phyloP scores from a whole-genome alignment of 2,888 invertebrate genomes.

The Alviniconcha strummeri region DNA sequence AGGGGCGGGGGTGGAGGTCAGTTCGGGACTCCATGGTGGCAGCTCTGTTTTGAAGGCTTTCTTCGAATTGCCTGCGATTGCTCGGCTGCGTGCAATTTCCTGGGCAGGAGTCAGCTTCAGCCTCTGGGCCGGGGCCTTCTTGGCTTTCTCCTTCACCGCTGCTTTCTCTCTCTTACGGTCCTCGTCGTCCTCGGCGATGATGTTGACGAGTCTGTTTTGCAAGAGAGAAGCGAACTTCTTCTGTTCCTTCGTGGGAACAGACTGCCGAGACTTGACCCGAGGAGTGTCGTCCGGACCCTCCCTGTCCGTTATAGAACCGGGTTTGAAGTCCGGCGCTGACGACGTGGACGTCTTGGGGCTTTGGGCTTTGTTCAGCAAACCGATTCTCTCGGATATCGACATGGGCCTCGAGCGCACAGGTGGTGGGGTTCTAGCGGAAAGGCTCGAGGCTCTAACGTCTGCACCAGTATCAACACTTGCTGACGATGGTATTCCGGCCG shows the following conservation, averaged over 20 bases:
- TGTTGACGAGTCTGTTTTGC: conserved; percentile 34
- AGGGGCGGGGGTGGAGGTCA: not conserved
- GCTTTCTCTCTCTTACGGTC: conserved; percentile 15
- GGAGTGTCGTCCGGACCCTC: not conserved
- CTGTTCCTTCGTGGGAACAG: conserved; percentile 26
- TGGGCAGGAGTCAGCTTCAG: conserved; percentile 21
- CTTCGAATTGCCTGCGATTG: not conserved
- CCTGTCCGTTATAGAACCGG: conserved; percentile 14
- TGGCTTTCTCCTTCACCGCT: conserved; percentile 12
- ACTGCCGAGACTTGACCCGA: not conserved
- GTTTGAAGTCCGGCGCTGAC: not conserved
- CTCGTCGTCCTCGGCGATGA: conserved; percentile 31
- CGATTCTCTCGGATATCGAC: conserved; percentile 18
- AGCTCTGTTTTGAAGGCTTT: not conserved
- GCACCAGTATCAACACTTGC: too few species aligned
- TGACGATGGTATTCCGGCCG: not conserved
- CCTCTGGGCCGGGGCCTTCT: conserved; percentile 16
- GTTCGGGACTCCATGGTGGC: not conserved
- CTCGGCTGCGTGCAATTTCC: conserved; percentile 20
- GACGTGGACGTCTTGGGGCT: not conserved
- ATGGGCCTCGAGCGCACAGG: conserved; percentile 2
- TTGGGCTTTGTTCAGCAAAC: conserved; percentile 10
- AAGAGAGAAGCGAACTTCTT: conserved; percentile 32
- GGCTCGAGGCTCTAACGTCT: too few species aligned
- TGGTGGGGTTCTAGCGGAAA: not conserved